Conservation (phyloP, 2,113 vertebrate genomes). For the Siniperca chuatsi region DNA sequence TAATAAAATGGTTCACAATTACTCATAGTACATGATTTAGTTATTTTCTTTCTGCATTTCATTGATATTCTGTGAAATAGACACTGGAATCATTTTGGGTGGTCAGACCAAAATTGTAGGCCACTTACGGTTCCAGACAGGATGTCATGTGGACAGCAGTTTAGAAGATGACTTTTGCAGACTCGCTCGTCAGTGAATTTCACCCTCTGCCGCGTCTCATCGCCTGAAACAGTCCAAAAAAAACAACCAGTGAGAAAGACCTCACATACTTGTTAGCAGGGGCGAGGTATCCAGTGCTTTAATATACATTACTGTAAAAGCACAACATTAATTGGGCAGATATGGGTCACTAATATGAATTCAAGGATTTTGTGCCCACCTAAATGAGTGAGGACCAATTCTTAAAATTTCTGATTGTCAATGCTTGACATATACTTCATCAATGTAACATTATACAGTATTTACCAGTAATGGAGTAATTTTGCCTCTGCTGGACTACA, state of each 20-base stretch:
- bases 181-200: conserved; percentile 98
- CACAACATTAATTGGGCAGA: conserved; percentile 33
- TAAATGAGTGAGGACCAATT: conserved; percentile 10
- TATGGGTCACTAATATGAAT: conserved; percentile 15
- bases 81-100: too few relatives aligned
- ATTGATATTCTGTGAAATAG: neutral
- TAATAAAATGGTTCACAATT: neutral
- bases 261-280: conserved; percentile 59
- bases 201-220: conserved; percentile 98
- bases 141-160: conserved; percentile 99
- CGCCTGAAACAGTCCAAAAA: conserved; percentile 94
- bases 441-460: neutral
- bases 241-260: conserved; percentile 77
- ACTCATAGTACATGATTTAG: neutral
- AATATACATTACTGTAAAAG: conserved; percentile 24
- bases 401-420: conserved; percentile 4
- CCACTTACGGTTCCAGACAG: conserved; percentile 96
- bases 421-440: conserved; percentile 1
- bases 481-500: conserved; percentile 3
- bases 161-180: conserved; percentile 99
- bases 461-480: conserved; percentile 8
- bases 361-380: conserved; percentile 27
- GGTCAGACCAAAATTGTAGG: neutral
- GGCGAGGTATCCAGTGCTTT: conserved; percentile 67
- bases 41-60: neutral